These are phyloP conservation scores for Bombyx mori DNA, from an alignment of 1,140 invertebrate species.

Conservation along the genomic window DNA sequence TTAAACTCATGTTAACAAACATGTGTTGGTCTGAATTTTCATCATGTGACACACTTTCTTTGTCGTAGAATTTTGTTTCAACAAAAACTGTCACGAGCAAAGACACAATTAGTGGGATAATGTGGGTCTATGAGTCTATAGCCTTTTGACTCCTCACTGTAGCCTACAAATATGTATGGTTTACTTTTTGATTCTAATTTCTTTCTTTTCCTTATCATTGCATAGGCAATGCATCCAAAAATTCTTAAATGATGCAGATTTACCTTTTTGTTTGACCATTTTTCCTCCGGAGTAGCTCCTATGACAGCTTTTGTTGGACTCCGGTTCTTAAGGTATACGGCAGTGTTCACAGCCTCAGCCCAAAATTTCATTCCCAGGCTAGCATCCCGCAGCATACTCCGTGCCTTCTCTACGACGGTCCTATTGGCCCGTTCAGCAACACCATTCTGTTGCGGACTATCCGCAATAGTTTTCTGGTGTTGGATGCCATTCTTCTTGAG, in stretches of 20 bases:
- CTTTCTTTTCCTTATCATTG: constrained; percentile 37
- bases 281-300: constrained; percentile 39
- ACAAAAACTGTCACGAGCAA: constrained; percentile 30
- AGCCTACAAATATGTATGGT: constrained; percentile 55
- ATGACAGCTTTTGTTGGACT: constrained; percentile 13
- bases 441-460: constrained; percentile 55
- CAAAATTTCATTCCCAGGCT: constrained; percentile 39
- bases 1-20: neutral
- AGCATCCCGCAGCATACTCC: constrained; percentile 39
- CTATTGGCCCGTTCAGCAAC: constrained; percentile 48
- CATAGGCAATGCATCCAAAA: constrained; percentile 59
- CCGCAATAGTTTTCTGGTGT: constrained; percentile 22
- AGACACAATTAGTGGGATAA: constrained; percentile 20
- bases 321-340: constrained; percentile 9
- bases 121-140: constrained; percentile 47
- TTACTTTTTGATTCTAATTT: constrained; percentile 43
- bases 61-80: constrained; percentile 4
- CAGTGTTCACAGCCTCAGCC: constrained; percentile 44
- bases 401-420: constrained; percentile 36
- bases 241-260: constrained; percentile 39
- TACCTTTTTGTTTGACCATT: constrained; percentile 43
- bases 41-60: constrained; percentile 5
- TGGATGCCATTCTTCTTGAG: constrained; percentile 19
- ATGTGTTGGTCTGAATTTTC: neutral
- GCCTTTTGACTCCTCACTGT: constrained; percentile 42